Evolutionary conservation across 2,797 vertebrate species (phyloP), one percentile per base, ranked within the genome.

Genomic region (Prionace glauca): DNA sequence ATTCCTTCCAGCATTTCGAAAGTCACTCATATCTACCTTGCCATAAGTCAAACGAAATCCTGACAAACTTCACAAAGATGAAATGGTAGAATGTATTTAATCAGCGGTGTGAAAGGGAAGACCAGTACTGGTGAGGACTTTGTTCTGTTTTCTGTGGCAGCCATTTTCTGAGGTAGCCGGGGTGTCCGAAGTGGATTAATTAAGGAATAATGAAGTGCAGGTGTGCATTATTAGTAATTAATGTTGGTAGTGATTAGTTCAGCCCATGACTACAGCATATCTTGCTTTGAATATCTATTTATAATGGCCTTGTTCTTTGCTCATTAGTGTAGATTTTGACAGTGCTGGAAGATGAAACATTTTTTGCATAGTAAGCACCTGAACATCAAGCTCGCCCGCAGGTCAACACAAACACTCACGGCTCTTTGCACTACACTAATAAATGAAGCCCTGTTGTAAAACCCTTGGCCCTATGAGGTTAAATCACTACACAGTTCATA

Each of bases 141-240:
- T 65, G 16, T n/a, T 91, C 14, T 91, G 88, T 4, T 50, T 50
- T 95, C 12, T 56, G 29, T 36, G 71, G 93, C 5, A 95, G 93
- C 93, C 69, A 95, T 95, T 77, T 95, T 50, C 8, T 32, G 18
- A 56, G 10, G 60, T 32, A 77, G 56, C 32, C 7, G 72, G 77
- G 8, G 93, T 77, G 93, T 77, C 41, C 93, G 56, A 95, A 74
- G 45, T 60, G 71, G 93, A 56, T 77, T 95, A 56, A 95, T 95
- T 95, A 95, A 95, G 93, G 93, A 95, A 77, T 95, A 77, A 95
- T 77, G 93, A 77, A 95, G 12, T 74, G 69, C 93, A 95, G 93
- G 93, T 95, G 69, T 95, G 93, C 1, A 56, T 77, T 95, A 77
- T 95, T 95, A 95, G 71, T 60, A 45, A 77, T 50, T 95, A 67